A percentile compares a stretch with the other conserved stretches of the same genome.
phyloP scores from a whole-genome alignment of 2,888 invertebrate species.

The Smittia sp. region DNA sequence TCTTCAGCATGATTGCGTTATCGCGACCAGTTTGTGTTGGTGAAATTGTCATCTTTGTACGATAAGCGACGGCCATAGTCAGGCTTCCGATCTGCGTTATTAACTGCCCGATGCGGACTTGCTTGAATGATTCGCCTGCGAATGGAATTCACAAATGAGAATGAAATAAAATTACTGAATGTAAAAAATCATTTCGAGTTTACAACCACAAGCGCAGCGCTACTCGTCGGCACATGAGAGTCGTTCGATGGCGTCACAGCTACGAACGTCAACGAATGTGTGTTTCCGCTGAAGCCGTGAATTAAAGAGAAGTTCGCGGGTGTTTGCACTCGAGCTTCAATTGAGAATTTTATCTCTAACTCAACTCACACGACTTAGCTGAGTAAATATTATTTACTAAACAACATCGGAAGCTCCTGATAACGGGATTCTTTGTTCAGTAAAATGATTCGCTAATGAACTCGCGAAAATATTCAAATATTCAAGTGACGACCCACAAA shows the following conservation, averaged over 20 bases:
- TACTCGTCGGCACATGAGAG: background rate
- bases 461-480: background rate
- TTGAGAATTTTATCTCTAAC: background rate
- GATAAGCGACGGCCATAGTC: slow-evolving; percentile 76
- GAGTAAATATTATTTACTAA: background rate
- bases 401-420: background rate
- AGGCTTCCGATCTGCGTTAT: slow-evolving; percentile 84
- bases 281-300: background rate
- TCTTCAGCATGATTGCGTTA: slow-evolving; percentile 78
- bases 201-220: slow-evolving; percentile 1
- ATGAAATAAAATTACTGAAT: background rate
- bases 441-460: background rate
- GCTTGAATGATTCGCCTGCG: slow-evolving; percentile 75
- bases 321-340: background rate
- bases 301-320: background rate
- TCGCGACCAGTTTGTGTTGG: slow-evolving; percentile 71
- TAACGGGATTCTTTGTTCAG: background rate
- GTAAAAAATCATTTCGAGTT: background rate
- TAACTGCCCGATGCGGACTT: slow-evolving; percentile 79
- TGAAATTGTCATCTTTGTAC: slow-evolving; percentile 88
- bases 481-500: too few relatives aligned
- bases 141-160: slow-evolving; percentile 34
- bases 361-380: background rate
- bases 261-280: background rate
- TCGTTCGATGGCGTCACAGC: slow-evolving; percentile 4